Percentiles rank a stretch among this genome's conserved stretches.
These are phyloP conservation scores for Molorchus minor DNA, from an alignment of 2,888 invertebrate genomes.

Conservation along the genomic window DNA sequence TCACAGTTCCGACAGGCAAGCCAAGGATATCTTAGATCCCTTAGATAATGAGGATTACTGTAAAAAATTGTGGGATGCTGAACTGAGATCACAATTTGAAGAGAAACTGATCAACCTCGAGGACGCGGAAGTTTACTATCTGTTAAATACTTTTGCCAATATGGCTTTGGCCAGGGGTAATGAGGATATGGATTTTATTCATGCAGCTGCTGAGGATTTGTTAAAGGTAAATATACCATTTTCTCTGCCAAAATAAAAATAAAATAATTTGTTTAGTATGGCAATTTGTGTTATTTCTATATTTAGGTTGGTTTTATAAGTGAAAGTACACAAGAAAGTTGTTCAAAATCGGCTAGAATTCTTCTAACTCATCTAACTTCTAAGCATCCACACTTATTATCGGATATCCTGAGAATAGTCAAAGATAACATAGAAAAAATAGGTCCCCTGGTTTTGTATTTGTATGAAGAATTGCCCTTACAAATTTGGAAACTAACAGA, in stretches of 20 bases:
- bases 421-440: constrained; percentile 69
- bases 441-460: constrained; percentile 67
- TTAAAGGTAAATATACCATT: constrained; percentile 68
- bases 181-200: constrained; percentile 72
- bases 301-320: constrained; percentile 77
- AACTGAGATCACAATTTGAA: constrained; percentile 68
- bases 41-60: constrained; percentile 61
- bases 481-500: constrained; percentile 74
- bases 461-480: constrained; percentile 78
- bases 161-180: constrained; percentile 75
- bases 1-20: constrained; percentile 66
- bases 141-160: constrained; percentile 80
- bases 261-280: too few relatives aligned
- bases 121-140: constrained; percentile 79
- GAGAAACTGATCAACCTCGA: constrained; percentile 71
- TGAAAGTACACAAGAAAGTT: constrained; percentile 73
- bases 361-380: constrained; percentile 75
- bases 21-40: constrained; percentile 54
- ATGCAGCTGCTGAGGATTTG: constrained; percentile 72
- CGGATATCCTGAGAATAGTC: constrained; percentile 70
- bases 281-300: neutral
- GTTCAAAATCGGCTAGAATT: constrained; percentile 78
- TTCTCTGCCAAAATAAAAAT: too few relatives aligned
- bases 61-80: constrained; percentile 61
- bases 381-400: constrained; percentile 75